A percentile compares a stretch with the other conserved stretches of the same genome.
These are phyloP conservation scores for Oryzias melastigma DNA, from an alignment of 2,113 vertebrate genomes.

Conservation along the genomic window DNA sequence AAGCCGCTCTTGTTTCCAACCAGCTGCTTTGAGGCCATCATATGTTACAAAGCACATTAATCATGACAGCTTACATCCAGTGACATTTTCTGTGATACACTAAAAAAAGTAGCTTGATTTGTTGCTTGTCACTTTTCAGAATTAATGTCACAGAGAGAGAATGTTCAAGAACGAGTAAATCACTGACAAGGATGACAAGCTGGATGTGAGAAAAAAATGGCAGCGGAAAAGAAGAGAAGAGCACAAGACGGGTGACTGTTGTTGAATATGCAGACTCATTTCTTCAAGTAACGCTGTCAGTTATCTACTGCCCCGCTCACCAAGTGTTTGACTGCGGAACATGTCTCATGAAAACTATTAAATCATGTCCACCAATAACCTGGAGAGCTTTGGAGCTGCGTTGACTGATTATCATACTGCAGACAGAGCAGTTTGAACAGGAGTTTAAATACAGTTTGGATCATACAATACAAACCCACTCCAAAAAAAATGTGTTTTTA, in stretches of 20 bases:
- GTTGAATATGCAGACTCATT: slow-evolving; percentile 35
- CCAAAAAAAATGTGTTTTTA: background rate
- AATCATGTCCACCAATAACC: slow-evolving; percentile 34
- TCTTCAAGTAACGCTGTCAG: slow-evolving; percentile 26
- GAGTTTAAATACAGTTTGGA: background rate
- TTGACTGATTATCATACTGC: background rate
- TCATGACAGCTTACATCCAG: slow-evolving; percentile 33
- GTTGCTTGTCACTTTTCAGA: slow-evolving; percentile 49
- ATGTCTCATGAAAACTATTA: slow-evolving; percentile 53
- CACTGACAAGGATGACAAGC: slow-evolving; percentile 32
- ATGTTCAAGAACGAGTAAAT: slow-evolving; percentile 40
- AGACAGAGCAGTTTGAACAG: background rate
- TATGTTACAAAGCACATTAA: slow-evolving; percentile 37
- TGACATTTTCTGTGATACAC: slow-evolving; percentile 40
- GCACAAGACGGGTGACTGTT: slow-evolving; percentile 11
- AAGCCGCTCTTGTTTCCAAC: slow-evolving; percentile 14
- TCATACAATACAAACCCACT: background rate
- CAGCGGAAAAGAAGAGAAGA: slow-evolving; percentile 6
- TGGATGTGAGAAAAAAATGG: background rate
- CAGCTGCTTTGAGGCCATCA: slow-evolving; percentile 34
- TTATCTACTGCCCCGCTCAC: slow-evolving; percentile 41
- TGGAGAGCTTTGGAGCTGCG: slow-evolving; percentile 1
- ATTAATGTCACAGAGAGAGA: slow-evolving; percentile 38
- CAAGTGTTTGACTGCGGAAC: slow-evolving; percentile 33
- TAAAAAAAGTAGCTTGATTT: slow-evolving; percentile 50